These are phyloP conservation scores for Synanthedon andrenaeformis DNA, from an alignment of 2,888 invertebrate genomes.

Conservation along the genomic window DNA sequence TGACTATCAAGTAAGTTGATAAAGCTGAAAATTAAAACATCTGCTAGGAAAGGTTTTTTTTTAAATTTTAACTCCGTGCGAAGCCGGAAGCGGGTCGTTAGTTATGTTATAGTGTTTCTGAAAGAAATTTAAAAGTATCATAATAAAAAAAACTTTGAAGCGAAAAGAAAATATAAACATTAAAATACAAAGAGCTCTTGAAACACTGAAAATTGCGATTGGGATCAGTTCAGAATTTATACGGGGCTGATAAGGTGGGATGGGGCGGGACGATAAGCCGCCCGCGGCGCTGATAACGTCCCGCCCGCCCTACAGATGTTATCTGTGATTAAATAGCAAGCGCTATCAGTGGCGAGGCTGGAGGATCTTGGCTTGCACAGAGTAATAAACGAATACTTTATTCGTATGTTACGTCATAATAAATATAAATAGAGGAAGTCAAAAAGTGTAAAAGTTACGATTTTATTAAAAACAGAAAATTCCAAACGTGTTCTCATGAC, in stretches of 20 bases:
- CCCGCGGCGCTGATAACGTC: slow-evolving; percentile 36
- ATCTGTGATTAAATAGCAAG: slow-evolving; percentile 62
- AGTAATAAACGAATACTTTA: slow-evolving; percentile 11
- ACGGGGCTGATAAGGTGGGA: slow-evolving; percentile 24
- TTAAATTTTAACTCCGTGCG: too few relatives aligned
- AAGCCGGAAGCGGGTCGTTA: too few relatives aligned
- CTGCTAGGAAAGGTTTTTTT: too few relatives aligned
- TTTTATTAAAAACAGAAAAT: too few relatives aligned
- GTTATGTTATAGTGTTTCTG: too few relatives aligned
- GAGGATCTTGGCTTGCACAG: slow-evolving; percentile 37
- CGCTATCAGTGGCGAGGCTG: slow-evolving; percentile 40
- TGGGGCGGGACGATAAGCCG: slow-evolving; percentile 29
- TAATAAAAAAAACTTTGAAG: not conserved
- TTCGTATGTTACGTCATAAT: too few relatives aligned
- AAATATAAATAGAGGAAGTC: too few relatives aligned
- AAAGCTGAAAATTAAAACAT: too few relatives aligned
- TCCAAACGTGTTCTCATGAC: too few relatives aligned
- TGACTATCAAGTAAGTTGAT: too few relatives aligned
- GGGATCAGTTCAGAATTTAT: slow-evolving; percentile 38
- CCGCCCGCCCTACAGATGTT: slow-evolving; percentile 50
- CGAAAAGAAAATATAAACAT: not conserved
- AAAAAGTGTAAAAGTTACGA: too few relatives aligned
- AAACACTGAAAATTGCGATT: slow-evolving; percentile 20
- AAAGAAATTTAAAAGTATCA: not conserved
- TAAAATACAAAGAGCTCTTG: slow-evolving; percentile 24